Evolutionary conservation across 2,888 invertebrate species (phyloP), one percentile per base, ranked within the genome.

Genomic region (Lepidochrysops patricia): DNA sequence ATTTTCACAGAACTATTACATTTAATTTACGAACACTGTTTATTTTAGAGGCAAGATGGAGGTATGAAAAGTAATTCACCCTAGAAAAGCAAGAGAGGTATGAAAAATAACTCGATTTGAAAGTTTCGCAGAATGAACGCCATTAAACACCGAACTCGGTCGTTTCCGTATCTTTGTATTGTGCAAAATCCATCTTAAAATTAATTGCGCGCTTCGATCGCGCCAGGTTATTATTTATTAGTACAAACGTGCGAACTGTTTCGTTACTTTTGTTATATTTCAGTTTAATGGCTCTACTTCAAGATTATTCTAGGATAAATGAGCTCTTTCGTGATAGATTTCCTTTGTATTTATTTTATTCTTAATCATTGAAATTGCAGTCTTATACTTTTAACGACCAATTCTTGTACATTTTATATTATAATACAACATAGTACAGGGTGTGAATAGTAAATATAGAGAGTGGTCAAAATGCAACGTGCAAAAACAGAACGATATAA

Each of bases 201-300:
- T 68, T 68, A 68, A 68, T 67, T 68, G 68, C 66, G 56, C 62
- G 67, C 63, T 66, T 66, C 68, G 67, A 68, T 67, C 63, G 66
- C 61, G 43, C 61, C 57, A 56, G 57, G 57, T 59, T 65, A 66
- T 64, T 62, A 64, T 64, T 64, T 64, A 64, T 62, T 61, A 63
- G 35, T 52, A 34, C 52, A 43, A 43, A 43, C 23, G 57, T 25
- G 32, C 34, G 34, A 32, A 32, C 25, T 34, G 25, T 13, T 50
- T 9, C 23, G 34, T 58, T 48, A 26, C 52, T 52, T 50, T 27
- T 6, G 50, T 50, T 26, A 13, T 27, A 52, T 43, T 43, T 19
- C 37, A 43, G 19, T 43, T 9, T 43, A 43, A 23, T 43, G 43
- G 13, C 23, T 13, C 43, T 43, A 7, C 12, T 7, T 9, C 7